Evolutionary conservation across 2,797 vertebrate species (phyloP), one percentile per base, ranked within the genome.

Genomic region (Lacerta bilineata): DNA sequence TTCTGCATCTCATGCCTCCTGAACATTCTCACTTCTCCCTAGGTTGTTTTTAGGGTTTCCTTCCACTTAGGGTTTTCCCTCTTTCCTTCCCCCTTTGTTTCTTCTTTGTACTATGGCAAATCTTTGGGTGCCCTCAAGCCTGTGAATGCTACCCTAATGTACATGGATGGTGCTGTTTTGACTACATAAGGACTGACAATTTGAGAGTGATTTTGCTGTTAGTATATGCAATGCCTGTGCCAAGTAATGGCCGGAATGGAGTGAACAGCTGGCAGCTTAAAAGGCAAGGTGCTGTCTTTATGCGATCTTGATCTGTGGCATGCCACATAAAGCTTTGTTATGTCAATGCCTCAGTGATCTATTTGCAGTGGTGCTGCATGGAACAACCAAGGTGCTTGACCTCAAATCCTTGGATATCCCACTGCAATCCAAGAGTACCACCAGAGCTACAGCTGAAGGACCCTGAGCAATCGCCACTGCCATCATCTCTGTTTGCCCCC

Each of bases 401-500:
- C 46, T n/a, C 7, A 66, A 75, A 80, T 80, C 69, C 29, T n/a
- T 55, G 17, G 43, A 66, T 23, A 39, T 2, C n/a, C 29, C 50
- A 64, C 36, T 85, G 18, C 4, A 50, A 4, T 75, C 41, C n/a
- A 85, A 76, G 17, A 68, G n/a, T n/a, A 39, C 11, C 5, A 69
- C 78, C 13, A 33, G 25, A 75, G 3, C 7, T 55, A 18, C 33
- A 55, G 10, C 25, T 50, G 71, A 89, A 8, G 11, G n/a, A 75
- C 71, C 17, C 43, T 7, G 79, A 85, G 78, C 20, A 76, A 69
- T 18, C n/a, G 74, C 87, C 80, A 74, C 80, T 46, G 39, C 25
- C 88, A 86, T 94, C 88, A 90, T 91, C 85, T 93, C 86, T 29
- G 92, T 93, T 94, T 91, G 84, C 82, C 82, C 86, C 93, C 95